Conservation (phyloP, 1,140 invertebrate species). For the Drosophila sp. region DNA sequence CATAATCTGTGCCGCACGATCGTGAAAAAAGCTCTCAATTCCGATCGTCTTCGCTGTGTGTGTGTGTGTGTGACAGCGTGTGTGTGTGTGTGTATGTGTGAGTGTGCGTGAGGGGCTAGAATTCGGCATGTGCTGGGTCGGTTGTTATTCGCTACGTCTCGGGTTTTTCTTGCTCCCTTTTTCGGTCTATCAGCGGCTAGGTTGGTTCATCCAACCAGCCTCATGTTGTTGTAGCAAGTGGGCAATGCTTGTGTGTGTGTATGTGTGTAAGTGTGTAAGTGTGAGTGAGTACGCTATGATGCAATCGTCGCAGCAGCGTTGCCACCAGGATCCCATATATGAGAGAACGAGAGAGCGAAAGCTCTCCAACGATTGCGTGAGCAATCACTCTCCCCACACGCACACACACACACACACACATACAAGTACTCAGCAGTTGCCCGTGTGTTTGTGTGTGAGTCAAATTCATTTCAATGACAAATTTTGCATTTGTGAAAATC, state of each 20-base stretch:
- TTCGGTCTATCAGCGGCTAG: slow-evolving; percentile 70
- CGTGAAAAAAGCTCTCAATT: slow-evolving; percentile 62
- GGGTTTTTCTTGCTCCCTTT: slow-evolving; percentile 82
- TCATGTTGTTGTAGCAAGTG: slow-evolving; percentile 59
- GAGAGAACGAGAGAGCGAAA: slow-evolving; percentile 36
- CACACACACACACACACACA: slow-evolving; percentile 17
- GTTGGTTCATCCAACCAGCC: slow-evolving; percentile 28
- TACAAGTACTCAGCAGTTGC: neutral
- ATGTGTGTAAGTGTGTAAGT: slow-evolving; percentile 22
- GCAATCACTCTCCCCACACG: slow-evolving; percentile 19
- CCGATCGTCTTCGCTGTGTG: slow-evolving; percentile 33
- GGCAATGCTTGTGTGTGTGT: slow-evolving; percentile 44
- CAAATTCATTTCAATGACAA: slow-evolving; percentile 75
- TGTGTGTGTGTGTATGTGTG: slow-evolving; percentile 38
- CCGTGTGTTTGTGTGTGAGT: slow-evolving; percentile 39
- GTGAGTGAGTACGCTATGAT: slow-evolving; percentile 68
- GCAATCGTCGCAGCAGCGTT: slow-evolving; percentile 50
- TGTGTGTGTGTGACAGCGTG: slow-evolving; percentile 47
- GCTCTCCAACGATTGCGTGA: slow-evolving; percentile 62
- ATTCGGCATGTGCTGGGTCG: slow-evolving; percentile 28
- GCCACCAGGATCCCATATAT: slow-evolving; percentile 15
- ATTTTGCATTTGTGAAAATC: slow-evolving; percentile 53
- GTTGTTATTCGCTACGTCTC: slow-evolving; percentile 37
- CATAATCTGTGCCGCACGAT: slow-evolving; percentile 63
- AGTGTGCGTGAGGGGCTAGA: slow-evolving; percentile 54